Evolutionary conservation across 2,888 invertebrate genomes (phyloP).

Genomic region (Helobdella robusta): DNA sequence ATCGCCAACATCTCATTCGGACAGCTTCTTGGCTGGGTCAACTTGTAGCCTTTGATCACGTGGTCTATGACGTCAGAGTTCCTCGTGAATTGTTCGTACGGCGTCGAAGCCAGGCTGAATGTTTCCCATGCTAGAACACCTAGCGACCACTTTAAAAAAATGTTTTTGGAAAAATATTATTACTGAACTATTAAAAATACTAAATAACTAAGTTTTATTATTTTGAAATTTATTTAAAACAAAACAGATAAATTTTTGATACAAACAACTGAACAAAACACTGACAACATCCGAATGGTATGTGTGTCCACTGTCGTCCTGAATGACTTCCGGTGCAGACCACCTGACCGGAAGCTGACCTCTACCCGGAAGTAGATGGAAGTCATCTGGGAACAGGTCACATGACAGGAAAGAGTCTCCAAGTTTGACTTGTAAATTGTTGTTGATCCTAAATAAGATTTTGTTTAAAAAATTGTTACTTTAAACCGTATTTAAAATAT

Average conservation of each 20-base stretch:
- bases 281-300: not conserved
- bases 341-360: slow-evolving; percentile 94
- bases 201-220: not conserved
- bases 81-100: slow-evolving; percentile 64
- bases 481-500: too few relatives aligned
- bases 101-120: slow-evolving; percentile 85
- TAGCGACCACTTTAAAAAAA: slow-evolving; percentile 67
- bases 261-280: not conserved
- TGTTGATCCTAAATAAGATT: slow-evolving; percentile 40
- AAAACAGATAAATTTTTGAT: not conserved
- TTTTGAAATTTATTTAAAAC: not conserved
- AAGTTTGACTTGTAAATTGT: slow-evolving; percentile 61
- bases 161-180: not conserved
- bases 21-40: slow-evolving; percentile 90
- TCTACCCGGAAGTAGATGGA: slow-evolving; percentile 90
- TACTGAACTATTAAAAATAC: not conserved
- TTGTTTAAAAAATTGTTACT: too few relatives aligned
- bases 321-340: slow-evolving; percentile 80
- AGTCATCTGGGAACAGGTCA: slow-evolving; percentile 88
- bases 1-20: slow-evolving; percentile 90
- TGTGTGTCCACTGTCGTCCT: slow-evolving; percentile 65
- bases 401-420: slow-evolving; percentile 84
- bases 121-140: slow-evolving; percentile 93
- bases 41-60: slow-evolving; percentile 80
- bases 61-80: slow-evolving; percentile 89